A percentile compares a stretch with the other conserved stretches of the same genome.
These are phyloP conservation scores for Drosophila virilis DNA, from an alignment of 1,140 invertebrate genomes.

Conservation along the genomic window DNA sequence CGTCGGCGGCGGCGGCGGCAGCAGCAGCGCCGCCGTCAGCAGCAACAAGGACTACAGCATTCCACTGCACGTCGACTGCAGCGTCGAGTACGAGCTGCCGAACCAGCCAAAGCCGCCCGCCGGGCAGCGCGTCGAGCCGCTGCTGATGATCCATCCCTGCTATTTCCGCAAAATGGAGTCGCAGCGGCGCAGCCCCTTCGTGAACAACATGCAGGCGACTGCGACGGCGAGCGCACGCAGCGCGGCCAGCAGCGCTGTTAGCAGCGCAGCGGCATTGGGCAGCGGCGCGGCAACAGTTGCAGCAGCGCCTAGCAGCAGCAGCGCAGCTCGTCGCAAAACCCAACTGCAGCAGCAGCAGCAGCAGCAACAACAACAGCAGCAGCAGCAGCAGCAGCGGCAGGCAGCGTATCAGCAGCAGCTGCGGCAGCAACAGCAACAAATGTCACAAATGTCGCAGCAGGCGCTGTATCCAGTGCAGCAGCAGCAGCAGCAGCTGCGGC, in stretches of 20 bases:
- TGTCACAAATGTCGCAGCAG: slow-evolving; percentile 84
- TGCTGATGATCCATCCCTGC: slow-evolving; percentile 94
- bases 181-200: slow-evolving; percentile 90
- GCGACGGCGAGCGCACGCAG: slow-evolving; percentile 44
- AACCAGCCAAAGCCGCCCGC: slow-evolving; percentile 92
- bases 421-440: slow-evolving; percentile 81
- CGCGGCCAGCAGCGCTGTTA: slow-evolving; percentile 59
- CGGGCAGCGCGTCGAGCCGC: slow-evolving; percentile 89
- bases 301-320: slow-evolving; percentile 60
- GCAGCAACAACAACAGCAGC: slow-evolving; percentile 50
- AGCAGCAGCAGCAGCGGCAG: slow-evolving; percentile 60
- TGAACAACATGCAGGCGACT: slow-evolving; percentile 87
- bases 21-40: slow-evolving; percentile 31
- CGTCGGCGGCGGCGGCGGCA: slow-evolving; percentile 32
- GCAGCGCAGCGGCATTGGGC: slow-evolving; percentile 64
- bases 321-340: slow-evolving; percentile 59
- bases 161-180: slow-evolving; percentile 92
- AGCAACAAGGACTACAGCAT: slow-evolving; percentile 89
- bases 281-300: slow-evolving; percentile 48
- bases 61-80: slow-evolving; percentile 92
- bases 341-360: slow-evolving; percentile 65
- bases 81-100: slow-evolving; percentile 93
- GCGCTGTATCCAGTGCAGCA: slow-evolving; percentile 83
- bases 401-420: slow-evolving; percentile 64
- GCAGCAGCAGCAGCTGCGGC: slow-evolving; percentile 60